Evolutionary conservation across 2,888 invertebrate species (phyloP).

Genomic region (Hyposoter dolosus): DNA sequence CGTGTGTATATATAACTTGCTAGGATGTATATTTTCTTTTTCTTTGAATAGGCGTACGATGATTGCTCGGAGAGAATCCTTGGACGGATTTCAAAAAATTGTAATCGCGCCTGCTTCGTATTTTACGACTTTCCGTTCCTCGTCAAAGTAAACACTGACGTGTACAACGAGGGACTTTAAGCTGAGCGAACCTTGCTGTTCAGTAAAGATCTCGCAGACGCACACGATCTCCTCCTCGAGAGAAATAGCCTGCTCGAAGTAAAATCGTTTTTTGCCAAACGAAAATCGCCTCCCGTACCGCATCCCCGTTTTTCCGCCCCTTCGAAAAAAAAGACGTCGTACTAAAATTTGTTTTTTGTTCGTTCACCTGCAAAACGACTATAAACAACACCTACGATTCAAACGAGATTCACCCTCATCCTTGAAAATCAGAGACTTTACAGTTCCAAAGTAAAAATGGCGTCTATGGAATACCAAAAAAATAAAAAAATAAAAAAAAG

Average conservation of each 20-base stretch:
- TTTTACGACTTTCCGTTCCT: conserved; percentile 74
- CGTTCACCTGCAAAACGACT: not conserved
- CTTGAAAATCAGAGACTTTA: not conserved
- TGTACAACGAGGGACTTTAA: conserved; percentile 34
- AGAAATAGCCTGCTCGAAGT: conserved; percentile 40
- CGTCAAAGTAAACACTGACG: conserved; percentile 76
- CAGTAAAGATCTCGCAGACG: conserved; percentile 36
- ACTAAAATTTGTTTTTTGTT: not conserved
- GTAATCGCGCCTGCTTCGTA: conserved; percentile 69
- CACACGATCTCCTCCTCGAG: conserved; percentile 19
- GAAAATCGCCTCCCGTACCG: conserved; percentile 42
- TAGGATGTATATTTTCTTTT: conserved; percentile 28
- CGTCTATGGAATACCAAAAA: not conserved
- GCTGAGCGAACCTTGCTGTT: not conserved
- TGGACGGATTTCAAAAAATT: conserved; percentile 62
- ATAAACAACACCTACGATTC: not conserved
- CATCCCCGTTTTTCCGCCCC: conserved; percentile 6
- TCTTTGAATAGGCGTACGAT: conserved; percentile 52
- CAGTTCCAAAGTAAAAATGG: not conserved
- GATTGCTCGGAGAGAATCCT: conserved; percentile 11
- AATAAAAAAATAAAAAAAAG: not conserved
- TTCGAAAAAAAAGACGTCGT: not conserved
- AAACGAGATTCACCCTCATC: not conserved
- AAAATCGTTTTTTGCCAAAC: conserved; percentile 48
- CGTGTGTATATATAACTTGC: conserved; percentile 1